These are phyloP conservation scores for Adineta ricciae DNA, from an alignment of 2,888 invertebrate genomes.

Conservation along the genomic window DNA sequence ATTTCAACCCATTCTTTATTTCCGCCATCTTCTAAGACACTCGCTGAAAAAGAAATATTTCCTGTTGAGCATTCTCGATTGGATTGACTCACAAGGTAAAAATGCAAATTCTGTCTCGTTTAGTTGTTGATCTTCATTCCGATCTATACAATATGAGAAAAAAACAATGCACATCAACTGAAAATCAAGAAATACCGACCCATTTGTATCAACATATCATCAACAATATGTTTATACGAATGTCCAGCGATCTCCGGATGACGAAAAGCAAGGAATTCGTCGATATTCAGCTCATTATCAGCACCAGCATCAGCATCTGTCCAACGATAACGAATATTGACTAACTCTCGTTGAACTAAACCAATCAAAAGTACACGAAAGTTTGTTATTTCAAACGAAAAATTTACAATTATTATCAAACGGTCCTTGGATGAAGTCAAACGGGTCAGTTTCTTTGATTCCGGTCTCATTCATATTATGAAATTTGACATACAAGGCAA, in stretches of 20 bases:
- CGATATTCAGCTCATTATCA: conserved; percentile 8
- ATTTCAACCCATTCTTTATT: conserved; percentile 19
- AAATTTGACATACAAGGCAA: conserved; percentile 10
- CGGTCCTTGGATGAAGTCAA: not conserved
- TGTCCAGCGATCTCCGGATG: conserved; percentile 11
- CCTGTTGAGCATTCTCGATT: not conserved
- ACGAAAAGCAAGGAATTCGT: conserved; percentile 11
- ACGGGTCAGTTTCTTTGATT: not conserved
- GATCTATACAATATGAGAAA: not conserved
- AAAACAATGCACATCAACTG: not conserved
- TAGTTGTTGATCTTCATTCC: not conserved
- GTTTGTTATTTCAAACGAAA: not conserved
- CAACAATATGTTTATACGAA: conserved; percentile 1
- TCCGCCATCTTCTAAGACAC: not conserved
- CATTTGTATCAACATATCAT: not conserved
- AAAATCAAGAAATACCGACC: not conserved
- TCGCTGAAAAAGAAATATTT: not conserved
- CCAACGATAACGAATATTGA: conserved; percentile 12
- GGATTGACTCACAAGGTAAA: not conserved
- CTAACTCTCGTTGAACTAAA: not conserved
- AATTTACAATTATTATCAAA: not conserved
- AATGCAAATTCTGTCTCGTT: conserved; percentile 4
- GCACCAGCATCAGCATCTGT: conserved; percentile 1
- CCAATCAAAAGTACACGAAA: not conserved
- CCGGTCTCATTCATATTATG: not conserved